Evolutionary conservation across 2,888 invertebrate genomes (phyloP).

Genomic region (Hypolimnas misippus): DNA sequence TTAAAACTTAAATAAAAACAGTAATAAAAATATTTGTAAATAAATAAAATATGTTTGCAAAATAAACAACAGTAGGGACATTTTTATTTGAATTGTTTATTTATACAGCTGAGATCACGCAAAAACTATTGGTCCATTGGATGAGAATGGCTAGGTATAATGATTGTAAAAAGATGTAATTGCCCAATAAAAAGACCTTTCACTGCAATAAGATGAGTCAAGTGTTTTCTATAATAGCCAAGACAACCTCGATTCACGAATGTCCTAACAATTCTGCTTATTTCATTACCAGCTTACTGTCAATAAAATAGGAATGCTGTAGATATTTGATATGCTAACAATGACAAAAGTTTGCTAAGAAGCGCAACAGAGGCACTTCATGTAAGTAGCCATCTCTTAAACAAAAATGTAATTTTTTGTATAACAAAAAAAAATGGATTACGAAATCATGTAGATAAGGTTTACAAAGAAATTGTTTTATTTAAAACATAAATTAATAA

Average conservation of each 20-base stretch:
- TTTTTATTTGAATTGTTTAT: background rate
- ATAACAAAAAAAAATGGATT: no score
- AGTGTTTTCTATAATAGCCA: conserved; percentile 12
- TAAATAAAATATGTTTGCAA: no score
- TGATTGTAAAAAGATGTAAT: background rate
- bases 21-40: no score
- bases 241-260: conserved; percentile 33
- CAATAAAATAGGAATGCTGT: conserved; percentile 19
- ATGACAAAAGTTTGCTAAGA: conserved; percentile 23
- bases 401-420: background rate
- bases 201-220: background rate
- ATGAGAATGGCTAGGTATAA: background rate
- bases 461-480: no score
- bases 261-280: conserved; percentile 30
- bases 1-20: no score
- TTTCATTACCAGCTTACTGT: conserved; percentile 32
- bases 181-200: background rate
- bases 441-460: no score
- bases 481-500: no score
- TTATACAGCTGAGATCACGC: background rate
- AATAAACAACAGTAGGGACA: no score
- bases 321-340: conserved; percentile 26
- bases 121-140: no score
- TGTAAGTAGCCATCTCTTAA: no score
- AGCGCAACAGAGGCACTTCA: conserved; percentile 5